phyloP scores from a whole-genome alignment of 2,113 vertebrate genomes.

The Ptyas mucosa region DNA sequence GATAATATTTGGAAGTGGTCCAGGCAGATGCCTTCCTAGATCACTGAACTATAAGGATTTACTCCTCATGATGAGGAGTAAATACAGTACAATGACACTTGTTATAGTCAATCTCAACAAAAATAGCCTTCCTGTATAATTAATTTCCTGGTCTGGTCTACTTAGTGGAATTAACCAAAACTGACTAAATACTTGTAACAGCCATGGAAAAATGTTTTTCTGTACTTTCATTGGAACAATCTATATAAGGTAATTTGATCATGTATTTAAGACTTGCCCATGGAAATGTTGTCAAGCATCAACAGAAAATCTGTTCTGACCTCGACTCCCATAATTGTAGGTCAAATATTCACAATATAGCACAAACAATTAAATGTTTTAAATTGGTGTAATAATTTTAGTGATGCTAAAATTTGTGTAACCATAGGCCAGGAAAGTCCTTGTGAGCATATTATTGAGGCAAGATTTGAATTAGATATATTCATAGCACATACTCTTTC shows the following conservation, averaged over 20 bases:
- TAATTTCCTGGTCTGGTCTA: not conserved
- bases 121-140: not conserved
- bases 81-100: not conserved
- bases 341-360: not conserved
- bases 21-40: not conserved
- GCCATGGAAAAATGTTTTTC: not conserved
- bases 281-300: not conserved
- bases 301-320: not conserved
- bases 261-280: not conserved
- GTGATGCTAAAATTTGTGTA: not conserved
- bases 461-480: not conserved
- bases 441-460: not conserved
- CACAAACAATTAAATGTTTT: not conserved
- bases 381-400: not conserved
- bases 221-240: not conserved
- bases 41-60: not conserved
- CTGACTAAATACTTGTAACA: not conserved
- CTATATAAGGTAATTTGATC: not conserved
- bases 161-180: not conserved
- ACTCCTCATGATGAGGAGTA: not conserved
- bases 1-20: not conserved
- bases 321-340: not conserved
- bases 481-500: not conserved
- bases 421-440: not conserved
- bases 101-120: not conserved